These are phyloP conservation scores for Carcharodon carcharias DNA, from an alignment of 2,797 vertebrate genomes.

Conservation along the genomic window DNA sequence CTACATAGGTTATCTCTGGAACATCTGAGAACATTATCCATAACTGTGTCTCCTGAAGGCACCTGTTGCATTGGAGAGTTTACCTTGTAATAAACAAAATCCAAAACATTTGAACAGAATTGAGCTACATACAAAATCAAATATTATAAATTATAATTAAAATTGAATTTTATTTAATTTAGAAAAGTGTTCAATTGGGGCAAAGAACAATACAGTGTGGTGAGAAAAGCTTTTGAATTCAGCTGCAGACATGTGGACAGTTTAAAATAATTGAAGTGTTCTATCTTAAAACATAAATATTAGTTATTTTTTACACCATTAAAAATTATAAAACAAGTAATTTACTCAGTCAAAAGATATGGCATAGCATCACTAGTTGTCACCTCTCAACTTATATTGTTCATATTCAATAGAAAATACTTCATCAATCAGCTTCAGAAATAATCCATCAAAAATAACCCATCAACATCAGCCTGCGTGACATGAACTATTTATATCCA, in stretches of 20 bases:
- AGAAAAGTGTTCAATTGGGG: background rate
- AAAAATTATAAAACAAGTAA: background rate
- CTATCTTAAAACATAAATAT: background rate
- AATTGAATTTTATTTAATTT: background rate
- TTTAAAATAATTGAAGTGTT: background rate
- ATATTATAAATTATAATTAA: background rate
- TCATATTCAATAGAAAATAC: background rate
- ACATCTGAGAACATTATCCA: constrained; percentile 40
- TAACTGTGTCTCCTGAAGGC: constrained; percentile 37
- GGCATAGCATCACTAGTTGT: no score
- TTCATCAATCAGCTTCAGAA: background rate
- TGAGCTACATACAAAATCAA: background rate
- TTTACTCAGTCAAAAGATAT: background rate
- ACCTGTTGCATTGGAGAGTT: constrained; percentile 41
- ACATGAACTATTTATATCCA: background rate
- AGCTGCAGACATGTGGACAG: background rate
- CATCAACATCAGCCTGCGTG: background rate
- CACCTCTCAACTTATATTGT: background rate
- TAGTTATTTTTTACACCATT: background rate
- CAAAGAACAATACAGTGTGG: background rate
- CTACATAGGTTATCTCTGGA: background rate
- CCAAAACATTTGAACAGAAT: background rate
- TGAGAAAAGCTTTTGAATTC: background rate
- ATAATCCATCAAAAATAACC: background rate
- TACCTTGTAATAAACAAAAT: constrained; percentile 43